A percentile compares a stretch with the other conserved stretches of the same genome.
phyloP scores from a whole-genome alignment of 2,797 vertebrate species.

The Cossypha niveicapilla region DNA sequence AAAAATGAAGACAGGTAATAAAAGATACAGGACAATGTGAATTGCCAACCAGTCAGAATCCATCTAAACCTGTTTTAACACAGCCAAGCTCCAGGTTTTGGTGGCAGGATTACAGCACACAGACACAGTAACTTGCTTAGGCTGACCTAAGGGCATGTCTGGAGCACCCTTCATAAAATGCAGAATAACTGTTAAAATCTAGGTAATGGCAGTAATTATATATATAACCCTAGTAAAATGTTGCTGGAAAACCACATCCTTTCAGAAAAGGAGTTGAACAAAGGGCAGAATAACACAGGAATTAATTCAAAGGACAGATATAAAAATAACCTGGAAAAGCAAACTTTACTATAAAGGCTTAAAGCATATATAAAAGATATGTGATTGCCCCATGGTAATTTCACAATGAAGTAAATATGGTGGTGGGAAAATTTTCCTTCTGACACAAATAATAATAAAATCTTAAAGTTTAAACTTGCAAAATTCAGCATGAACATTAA shows the following conservation, averaged over 20 bases:
- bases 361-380: background rate
- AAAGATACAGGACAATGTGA: background rate
- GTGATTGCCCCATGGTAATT: background rate
- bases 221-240: background rate
- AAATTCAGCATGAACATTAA: background rate
- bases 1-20: background rate
- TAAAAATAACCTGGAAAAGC: background rate
- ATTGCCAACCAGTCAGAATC: background rate
- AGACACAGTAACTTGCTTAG: background rate
- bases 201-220: background rate
- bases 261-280: background rate
- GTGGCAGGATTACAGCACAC: background rate
- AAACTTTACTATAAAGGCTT: background rate
- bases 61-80: background rate
- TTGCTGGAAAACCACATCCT: background rate
- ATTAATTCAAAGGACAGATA: background rate
- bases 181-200: background rate
- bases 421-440: background rate
- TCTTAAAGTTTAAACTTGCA: background rate
- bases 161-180: background rate
- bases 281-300: background rate
- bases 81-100: background rate
- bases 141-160: background rate
- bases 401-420: background rate
- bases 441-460: background rate